Base-by-base conservation (phyloP, 2,797 vertebrate genomes). In the Megaceryle alcyon region DNA sequence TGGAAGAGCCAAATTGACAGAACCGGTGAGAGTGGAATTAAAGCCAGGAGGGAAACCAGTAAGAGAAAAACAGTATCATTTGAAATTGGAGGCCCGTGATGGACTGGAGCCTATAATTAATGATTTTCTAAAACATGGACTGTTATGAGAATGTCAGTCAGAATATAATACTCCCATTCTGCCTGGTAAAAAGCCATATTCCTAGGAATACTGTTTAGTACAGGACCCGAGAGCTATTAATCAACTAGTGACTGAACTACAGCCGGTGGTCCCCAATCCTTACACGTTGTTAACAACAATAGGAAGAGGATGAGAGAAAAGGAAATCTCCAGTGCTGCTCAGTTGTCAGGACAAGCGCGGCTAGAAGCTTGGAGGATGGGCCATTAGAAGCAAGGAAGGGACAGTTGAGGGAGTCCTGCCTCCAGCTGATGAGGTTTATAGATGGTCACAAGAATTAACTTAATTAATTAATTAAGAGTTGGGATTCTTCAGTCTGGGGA, bases 301-400 rank as follows among this genome's bases (percentile, higher is more conserved):
- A 56, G 29, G 77, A 86, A 73, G 35, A 77, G 59, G 41, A 60
- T 1, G 6, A 69, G 56, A 44, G 72, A 54, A 64, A 69, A 91
- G 65, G 65, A 75, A 61, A 84, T 39, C 63, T 81, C 28, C 0
- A 0, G 10, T 1, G 0, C 72, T 3, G 2, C 33, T 28, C 15
- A 2, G 37, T 39, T 72, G 61, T 41, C 65, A 64, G 44, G 70
- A 86, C 12, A 13, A 68, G 80, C 75, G 33, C 48, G 57, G 37
- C 39, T 64, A 17, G 33, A 53, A 82, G 46, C 68, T 56, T 48
- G 31, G 53, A 84, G 64, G 35, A 59, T 29, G 43, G 63, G 71
- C 54, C 53, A 61, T 29, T 0, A 0, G 56, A 83, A 88, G 49
- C 60, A 57, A 49, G 69, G 72, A 59, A 73, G 37, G 54, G 69